Evolutionary conservation across 2,888 invertebrate species (phyloP).

Genomic region (Idaea dimidiata): DNA sequence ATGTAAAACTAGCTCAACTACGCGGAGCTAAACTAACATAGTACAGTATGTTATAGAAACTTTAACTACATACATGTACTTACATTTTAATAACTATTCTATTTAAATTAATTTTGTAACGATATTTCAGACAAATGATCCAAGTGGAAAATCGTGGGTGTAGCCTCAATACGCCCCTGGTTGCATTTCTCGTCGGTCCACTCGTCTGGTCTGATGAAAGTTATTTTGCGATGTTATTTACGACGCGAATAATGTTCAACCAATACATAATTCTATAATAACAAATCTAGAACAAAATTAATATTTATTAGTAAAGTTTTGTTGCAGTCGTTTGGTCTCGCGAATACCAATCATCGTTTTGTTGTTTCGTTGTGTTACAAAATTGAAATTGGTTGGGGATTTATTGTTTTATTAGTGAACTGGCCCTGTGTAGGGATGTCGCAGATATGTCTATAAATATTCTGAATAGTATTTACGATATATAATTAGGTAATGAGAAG

Average conservation of each 20-base stretch:
- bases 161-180: background rate
- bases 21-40: too few species aligned
- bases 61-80: too few species aligned
- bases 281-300: background rate
- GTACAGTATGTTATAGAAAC: too few species aligned
- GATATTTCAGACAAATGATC: background rate
- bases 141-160: background rate
- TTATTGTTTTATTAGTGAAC: background rate
- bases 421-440: background rate
- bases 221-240: slow-evolving; percentile 27
- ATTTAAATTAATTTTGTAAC: too few species aligned
- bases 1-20: too few species aligned
- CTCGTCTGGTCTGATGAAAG: slow-evolving; percentile 29
- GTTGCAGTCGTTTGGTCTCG: background rate
- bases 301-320: background rate
- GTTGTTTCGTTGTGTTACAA: background rate
- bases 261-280: background rate
- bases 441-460: too few species aligned
- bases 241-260: slow-evolving; percentile 20
- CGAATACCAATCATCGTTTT: background rate
- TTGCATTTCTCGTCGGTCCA: slow-evolving; percentile 23
- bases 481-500: too few species aligned
- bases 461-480: too few species aligned
- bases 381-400: background rate
- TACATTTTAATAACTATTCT: too few species aligned